Evolutionary conservation across 2,797 vertebrate genomes (phyloP).

Genomic region (Pitangus sulphuratus): DNA sequence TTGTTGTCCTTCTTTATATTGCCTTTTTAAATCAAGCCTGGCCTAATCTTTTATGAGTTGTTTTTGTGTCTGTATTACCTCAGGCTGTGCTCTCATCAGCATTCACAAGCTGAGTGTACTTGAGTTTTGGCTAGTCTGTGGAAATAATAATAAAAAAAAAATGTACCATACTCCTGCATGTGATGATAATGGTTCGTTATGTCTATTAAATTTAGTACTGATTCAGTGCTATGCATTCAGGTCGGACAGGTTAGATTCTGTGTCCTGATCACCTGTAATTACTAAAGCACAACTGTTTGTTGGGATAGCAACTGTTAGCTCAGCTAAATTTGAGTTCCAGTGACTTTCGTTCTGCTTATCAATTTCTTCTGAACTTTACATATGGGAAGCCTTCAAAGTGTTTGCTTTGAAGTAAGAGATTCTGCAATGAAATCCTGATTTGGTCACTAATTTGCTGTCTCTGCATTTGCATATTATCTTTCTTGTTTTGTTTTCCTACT

Average conservation of each 20-base stretch:
- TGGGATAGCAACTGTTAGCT: slow-evolving; percentile 4
- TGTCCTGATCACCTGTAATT: slow-evolving; percentile 31
- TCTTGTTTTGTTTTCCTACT: neutral
- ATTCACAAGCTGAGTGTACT: slow-evolving; percentile 44
- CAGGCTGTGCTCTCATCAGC: slow-evolving; percentile 56
- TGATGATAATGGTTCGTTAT: slow-evolving; percentile 55
- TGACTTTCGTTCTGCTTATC: neutral
- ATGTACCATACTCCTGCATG: slow-evolving; percentile 21
- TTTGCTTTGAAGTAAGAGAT: slow-evolving; percentile 33
- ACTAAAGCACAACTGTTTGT: slow-evolving; percentile 4
- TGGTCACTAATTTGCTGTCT: slow-evolving; percentile 12
- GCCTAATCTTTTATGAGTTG: neutral
- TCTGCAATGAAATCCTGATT: slow-evolving; percentile 15
- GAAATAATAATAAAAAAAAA: slow-evolving; percentile 52
- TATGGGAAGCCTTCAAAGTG: neutral
- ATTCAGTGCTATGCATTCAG: neutral
- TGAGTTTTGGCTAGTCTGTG: slow-evolving; percentile 36
- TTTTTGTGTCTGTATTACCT: slow-evolving; percentile 45
- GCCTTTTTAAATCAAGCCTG: slow-evolving; percentile 26
- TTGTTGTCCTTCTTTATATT: slow-evolving; percentile 7
- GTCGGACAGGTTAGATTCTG: neutral
- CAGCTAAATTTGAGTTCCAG: neutral
- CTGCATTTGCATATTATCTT: neutral
- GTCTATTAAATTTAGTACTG: slow-evolving; percentile 25
- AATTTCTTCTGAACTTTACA: slow-evolving; percentile 36